Conservation (phyloP, 2,888 invertebrate species). For the Junonia oenone region DNA sequence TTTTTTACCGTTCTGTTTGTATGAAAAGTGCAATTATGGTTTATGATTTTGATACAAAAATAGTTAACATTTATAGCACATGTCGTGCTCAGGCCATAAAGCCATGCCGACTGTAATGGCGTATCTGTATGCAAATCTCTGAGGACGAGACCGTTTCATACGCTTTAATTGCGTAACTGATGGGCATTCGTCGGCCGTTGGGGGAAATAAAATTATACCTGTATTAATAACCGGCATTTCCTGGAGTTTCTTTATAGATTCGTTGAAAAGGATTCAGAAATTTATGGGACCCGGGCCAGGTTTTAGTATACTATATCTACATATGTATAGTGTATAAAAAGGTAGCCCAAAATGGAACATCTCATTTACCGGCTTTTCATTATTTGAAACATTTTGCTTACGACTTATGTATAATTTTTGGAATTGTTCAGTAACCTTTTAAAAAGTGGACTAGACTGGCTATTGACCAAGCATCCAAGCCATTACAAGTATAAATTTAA, state of each 20-base stretch:
- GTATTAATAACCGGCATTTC: conserved; percentile 45
- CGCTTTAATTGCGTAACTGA: conserved; percentile 62
- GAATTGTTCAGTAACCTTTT: too few relatives aligned
- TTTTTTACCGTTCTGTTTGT: too few relatives aligned
- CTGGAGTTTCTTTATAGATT: conserved; percentile 4
- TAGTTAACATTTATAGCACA: conserved; percentile 25
- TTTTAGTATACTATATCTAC: too few relatives aligned
- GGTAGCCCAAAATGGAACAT: too few relatives aligned
- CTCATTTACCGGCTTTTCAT: too few relatives aligned
- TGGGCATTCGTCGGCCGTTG: conserved; percentile 50
- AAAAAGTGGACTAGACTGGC: too few relatives aligned
- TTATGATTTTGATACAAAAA: conserved; percentile 12
- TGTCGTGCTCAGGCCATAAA: conserved; percentile 36
- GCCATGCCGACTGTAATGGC: conserved; percentile 54
- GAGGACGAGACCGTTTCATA: conserved; percentile 52
- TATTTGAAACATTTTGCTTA: background rate
- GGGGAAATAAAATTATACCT: conserved; percentile 55
- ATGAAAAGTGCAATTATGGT: background rate
- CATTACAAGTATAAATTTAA: too few relatives aligned
- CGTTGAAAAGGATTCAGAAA: too few relatives aligned
- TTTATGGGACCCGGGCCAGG: too few relatives aligned
- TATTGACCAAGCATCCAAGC: too few relatives aligned
- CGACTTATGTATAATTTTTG: background rate
- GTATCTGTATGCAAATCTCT: conserved; percentile 71
- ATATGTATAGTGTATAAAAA: too few relatives aligned